These are phyloP conservation scores for Semaprochilodus insignis DNA, from an alignment of 2,797 vertebrate species.

Conservation along the genomic window DNA sequence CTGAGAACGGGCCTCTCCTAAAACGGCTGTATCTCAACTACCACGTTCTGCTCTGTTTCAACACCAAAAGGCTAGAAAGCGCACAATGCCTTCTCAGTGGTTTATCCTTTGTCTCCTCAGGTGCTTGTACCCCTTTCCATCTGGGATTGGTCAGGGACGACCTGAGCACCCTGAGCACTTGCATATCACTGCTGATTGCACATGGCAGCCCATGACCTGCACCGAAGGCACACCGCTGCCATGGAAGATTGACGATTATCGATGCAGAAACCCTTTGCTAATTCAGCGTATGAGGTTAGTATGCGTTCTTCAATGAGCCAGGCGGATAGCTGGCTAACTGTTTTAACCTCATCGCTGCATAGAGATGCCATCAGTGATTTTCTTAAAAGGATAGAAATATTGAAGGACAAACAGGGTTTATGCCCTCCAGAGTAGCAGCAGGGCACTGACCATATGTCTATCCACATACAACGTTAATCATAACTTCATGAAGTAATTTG, in stretches of 20 bases:
- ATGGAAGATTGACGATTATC: conserved; percentile 80
- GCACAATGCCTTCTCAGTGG: conserved; percentile 44
- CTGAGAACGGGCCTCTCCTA: conserved; percentile 29
- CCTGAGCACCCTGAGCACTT: conserved; percentile 66
- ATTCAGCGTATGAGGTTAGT: conserved; percentile 70
- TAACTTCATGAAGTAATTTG: background rate
- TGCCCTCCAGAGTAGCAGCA: conserved; percentile 12
- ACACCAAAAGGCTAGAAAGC: conserved; percentile 42
- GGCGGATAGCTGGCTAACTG: conserved; percentile 68
- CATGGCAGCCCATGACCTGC: conserved; percentile 80
- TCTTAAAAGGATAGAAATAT: conserved; percentile 45
- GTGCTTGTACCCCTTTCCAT: conserved; percentile 70
- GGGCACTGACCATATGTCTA: background rate
- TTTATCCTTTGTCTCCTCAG: conserved; percentile 47
- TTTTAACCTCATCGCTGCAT: conserved; percentile 64
- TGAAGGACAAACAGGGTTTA: conserved; percentile 34
- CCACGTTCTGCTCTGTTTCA: conserved; percentile 61
- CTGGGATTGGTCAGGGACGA: conserved; percentile 78
- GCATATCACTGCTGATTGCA: conserved; percentile 82
- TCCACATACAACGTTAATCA: conserved; percentile 22
- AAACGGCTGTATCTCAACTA: conserved; percentile 23
- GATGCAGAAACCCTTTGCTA: conserved; percentile 80
- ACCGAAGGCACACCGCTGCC: conserved; percentile 73
- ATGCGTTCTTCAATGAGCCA: conserved; percentile 59
- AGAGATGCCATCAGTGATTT: conserved; percentile 59